Percentiles rank a stretch among this genome's conserved stretches.
Conservation (phyloP, 35 echinoderm and acorn worm species). For the Lytechinus pictus region DNA sequence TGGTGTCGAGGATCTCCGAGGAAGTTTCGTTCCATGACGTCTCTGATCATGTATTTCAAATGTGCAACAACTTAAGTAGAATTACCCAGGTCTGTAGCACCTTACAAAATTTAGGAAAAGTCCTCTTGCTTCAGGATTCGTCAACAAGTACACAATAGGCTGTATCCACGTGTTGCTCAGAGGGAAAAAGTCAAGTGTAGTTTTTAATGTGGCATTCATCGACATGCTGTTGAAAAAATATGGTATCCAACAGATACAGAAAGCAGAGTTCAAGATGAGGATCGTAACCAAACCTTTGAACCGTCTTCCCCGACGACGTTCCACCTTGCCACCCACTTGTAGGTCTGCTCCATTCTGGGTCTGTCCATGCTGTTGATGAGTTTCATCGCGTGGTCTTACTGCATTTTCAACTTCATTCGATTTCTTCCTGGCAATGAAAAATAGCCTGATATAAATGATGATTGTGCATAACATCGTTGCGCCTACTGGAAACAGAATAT, state of each 20-base stretch:
- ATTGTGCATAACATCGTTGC: no score
- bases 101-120: background rate
- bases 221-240: background rate
- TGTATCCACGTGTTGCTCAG: background rate
- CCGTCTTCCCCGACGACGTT: background rate
- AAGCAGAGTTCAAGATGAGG: background rate
- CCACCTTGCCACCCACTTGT: background rate
- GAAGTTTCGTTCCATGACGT: no score
- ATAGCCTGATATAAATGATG: no score
- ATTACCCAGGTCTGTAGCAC: background rate
- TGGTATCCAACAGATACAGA: background rate
- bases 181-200: background rate
- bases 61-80: background rate
- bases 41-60: no score
- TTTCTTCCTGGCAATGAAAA: no score
- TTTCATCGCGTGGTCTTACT: no score
- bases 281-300: background rate
- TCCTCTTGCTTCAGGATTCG: background rate
- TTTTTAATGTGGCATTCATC: background rate
- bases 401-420: no score
- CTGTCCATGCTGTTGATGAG: background rate
- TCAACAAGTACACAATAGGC: slow-evolving; percentile 24
- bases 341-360: background rate
- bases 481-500: no score
- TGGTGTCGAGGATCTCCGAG: no score